These are phyloP conservation scores for Phrixothrix hirtus DNA, from an alignment of 2,888 invertebrate species.

Conservation along the genomic window DNA sequence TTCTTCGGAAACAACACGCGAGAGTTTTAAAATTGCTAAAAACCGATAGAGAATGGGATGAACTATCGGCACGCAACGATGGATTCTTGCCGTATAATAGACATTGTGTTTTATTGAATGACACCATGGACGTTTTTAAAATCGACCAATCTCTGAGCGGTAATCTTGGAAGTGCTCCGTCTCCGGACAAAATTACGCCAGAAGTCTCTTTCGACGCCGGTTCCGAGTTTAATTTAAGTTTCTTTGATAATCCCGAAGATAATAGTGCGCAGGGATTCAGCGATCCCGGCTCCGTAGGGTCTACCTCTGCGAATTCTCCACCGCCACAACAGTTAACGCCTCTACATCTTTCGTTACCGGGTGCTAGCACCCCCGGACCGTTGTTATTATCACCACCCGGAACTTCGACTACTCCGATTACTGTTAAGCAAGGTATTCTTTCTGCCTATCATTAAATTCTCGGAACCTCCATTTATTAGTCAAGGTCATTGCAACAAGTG, in stretches of 20 bases:
- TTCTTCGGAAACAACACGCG: constrained; percentile 9
- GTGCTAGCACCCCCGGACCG: constrained; percentile 44
- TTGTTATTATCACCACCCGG: constrained; percentile 47
- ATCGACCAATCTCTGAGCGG: constrained; percentile 68
- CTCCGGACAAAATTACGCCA: constrained; percentile 64
- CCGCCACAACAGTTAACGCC: constrained; percentile 47
- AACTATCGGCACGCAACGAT: constrained; percentile 23
- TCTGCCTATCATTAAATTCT: neutral
- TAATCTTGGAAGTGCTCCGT: constrained; percentile 64
- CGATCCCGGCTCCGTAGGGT: constrained; percentile 68
- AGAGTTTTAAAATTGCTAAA: constrained; percentile 7
- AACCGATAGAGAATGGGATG: constrained; percentile 23
- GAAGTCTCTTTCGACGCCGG: constrained; percentile 74
- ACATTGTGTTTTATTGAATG: constrained; percentile 26
- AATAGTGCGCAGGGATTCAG: constrained; percentile 70
- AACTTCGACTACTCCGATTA: constrained; percentile 43
- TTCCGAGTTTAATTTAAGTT: constrained; percentile 78
- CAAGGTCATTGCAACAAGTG: neutral
- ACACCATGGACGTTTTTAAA: constrained; percentile 73
- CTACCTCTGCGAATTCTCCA: constrained; percentile 57
- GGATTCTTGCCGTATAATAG: constrained; percentile 27
- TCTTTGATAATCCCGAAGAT: constrained; percentile 74
- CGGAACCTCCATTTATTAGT: too few species aligned
- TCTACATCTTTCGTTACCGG: constrained; percentile 45
- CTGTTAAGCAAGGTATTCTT: constrained; percentile 52